These are phyloP conservation scores for Gymnarchus niloticus DNA, from an alignment of 2,113 vertebrate genomes.

Conservation along the genomic window DNA sequence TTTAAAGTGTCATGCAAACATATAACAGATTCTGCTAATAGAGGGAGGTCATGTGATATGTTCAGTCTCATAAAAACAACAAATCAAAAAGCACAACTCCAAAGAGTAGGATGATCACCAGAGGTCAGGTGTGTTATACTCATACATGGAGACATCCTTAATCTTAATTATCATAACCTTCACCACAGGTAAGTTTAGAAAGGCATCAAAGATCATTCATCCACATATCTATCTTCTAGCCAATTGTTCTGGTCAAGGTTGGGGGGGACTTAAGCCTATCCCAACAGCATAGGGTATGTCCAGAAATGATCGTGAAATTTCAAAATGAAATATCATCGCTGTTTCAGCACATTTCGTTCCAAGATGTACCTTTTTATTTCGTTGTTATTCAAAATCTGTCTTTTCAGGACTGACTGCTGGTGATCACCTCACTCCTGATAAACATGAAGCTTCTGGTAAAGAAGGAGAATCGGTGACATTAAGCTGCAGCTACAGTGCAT, in stretches of 20 bases:
- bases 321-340: not conserved
- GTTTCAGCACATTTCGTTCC: not conserved
- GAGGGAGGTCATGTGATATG: not conserved
- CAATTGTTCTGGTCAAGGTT: too few species aligned
- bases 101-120: too few species aligned
- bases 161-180: too few species aligned
- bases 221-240: too few species aligned
- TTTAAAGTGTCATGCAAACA: not conserved
- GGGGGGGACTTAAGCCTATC: too few species aligned
- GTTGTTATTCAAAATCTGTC: not conserved
- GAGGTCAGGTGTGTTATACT: too few species aligned
- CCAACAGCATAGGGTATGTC: too few species aligned
- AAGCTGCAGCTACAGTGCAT: not conserved
- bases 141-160: too few species aligned
- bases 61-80: not conserved
- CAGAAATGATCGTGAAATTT: too few species aligned
- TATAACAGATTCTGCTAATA: not conserved
- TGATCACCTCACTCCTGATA: not conserved
- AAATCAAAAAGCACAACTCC: not conserved
- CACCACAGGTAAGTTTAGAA: not conserved
- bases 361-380: not conserved
- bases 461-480: slow-evolving; percentile 6
- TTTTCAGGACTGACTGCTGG: slow-evolving; percentile 5
- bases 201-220: not conserved
- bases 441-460: not conserved